Evolutionary conservation across 2,888 invertebrate genomes (phyloP), one percentile per base, ranked within the genome.

Genomic region (Loripinus fragilis): DNA sequence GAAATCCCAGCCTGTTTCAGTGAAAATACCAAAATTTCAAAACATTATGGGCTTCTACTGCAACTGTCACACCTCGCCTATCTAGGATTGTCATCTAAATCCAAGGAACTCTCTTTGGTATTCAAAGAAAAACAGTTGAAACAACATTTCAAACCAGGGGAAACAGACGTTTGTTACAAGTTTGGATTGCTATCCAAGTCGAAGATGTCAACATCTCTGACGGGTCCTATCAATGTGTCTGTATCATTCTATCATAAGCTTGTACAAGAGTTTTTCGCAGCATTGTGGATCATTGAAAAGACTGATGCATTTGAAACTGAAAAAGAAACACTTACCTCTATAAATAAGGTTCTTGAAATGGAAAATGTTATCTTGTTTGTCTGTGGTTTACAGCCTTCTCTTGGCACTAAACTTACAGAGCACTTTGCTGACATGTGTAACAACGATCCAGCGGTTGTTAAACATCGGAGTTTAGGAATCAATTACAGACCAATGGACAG

Each of bases 181-280:
- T 60, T 60, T 33, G 60, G 60, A 8, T 20, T 60, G 60, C 30
- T 60, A 15, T 60, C 60, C 23, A 30, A 33, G 33, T 60, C 60
- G 1, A 30, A 33, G 17, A 1, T 33, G 25, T 60, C 33, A 7
- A 33, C 60, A 17, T 33, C 60, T 1, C 20, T 60, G 20, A 33
- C 33, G 5, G 33, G 60, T 1, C 30, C 30, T 33, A 33, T 60
- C 1, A 60, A 60, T 12, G 33, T 33, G 23, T 60, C 33, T 33
- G 15, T 60, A 33, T 60, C 60, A 33, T 60, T 60, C 60, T 60
- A 60, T 33, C 60, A 60, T 33, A 60, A 60, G 17, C 33, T 60
- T 1, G 60, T 60, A 2, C 60, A 60, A 33, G 60, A 60, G 20
- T 60, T 60, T 17, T 60, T 60, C 33, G 60, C 60, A 20, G 60